Evolutionary conservation across 2,888 invertebrate genomes (phyloP), one percentile per base, ranked within the genome.

Genomic region (Coelinius sp.): DNA sequence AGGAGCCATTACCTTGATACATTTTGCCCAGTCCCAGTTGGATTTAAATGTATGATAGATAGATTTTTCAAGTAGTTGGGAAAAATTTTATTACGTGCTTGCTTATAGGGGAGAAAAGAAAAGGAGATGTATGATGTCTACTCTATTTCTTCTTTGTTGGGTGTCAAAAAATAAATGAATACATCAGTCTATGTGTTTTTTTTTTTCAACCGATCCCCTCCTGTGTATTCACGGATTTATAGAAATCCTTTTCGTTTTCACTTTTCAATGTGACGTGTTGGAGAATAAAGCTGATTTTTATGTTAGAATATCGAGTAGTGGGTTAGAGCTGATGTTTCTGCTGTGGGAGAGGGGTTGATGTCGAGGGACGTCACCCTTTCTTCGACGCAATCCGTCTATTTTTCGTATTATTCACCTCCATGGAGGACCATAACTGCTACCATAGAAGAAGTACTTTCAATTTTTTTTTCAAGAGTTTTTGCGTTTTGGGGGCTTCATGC

Each of bases 231-330:
- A 62, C 71, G 74, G 75, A 76, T 76, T 77, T 77, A 70, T 69
- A 72, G 71, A 73, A 70, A 76, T 76, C 76, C 71, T 49, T 71
- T 73, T 67, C 44, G 62, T 69, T 71, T 68, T 68, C 56, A 46
- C 71, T 31, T 56, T 38, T 27, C 20, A 20, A 38, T 68, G 62
- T 73, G 68, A 76, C 76, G 76, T 70, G 75, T 73, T 65, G 79
- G 80, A 14, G 24, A 81, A 81, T 82, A 84, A 83, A 84, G 84
- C 84, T 83, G 84, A 83, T 84, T 84, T 84, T 83, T 84, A 83
- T 84, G 83, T 84, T 82, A 10, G 81, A 80, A 82, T 82, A 83
- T 83, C 80, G 83, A 80, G 79, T 76, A 78, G 79, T 74, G 81
- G 79, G 79, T 79, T 80, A 81, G 80, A 79, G 78, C 77, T 78